Evolutionary conservation across 2,113 vertebrate genomes (phyloP).

Genomic region (Mormoops blainvillei): DNA sequence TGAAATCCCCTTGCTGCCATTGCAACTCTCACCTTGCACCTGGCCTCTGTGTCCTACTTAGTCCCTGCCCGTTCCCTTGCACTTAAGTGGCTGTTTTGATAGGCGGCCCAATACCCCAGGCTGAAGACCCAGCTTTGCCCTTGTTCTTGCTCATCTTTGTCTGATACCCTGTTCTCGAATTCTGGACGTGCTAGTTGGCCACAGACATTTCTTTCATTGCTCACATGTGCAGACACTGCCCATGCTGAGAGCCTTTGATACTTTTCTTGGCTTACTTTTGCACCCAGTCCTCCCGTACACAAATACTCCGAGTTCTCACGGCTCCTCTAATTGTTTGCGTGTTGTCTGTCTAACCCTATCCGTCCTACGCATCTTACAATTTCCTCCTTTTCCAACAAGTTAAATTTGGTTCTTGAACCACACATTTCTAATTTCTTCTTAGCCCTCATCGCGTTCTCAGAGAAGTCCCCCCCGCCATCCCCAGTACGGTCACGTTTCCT

Average conservation of each 20-base stretch:
- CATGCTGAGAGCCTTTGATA: background rate
- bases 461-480: background rate
- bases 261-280: background rate
- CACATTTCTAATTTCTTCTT: background rate
- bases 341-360: background rate
- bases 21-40: background rate
- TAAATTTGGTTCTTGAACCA: background rate
- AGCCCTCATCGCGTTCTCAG: background rate
- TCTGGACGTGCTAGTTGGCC: background rate
- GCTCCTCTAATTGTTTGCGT: background rate
- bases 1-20: background rate
- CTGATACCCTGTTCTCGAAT: background rate
- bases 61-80: background rate
- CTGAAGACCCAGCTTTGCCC: background rate
- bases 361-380: background rate
- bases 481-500: background rate
- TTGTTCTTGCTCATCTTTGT: background rate
- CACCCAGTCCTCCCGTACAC: background rate
- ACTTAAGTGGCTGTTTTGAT: background rate
- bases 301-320: background rate
- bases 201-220: background rate
- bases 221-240: background rate
- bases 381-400: background rate
- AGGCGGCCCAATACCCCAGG: background rate
- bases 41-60: background rate